Percentiles rank a stretch among this genome's conserved stretches.
Evolutionary conservation across 1,140 invertebrate genomes (phyloP).

Genomic region (Megathymus violae): DNA sequence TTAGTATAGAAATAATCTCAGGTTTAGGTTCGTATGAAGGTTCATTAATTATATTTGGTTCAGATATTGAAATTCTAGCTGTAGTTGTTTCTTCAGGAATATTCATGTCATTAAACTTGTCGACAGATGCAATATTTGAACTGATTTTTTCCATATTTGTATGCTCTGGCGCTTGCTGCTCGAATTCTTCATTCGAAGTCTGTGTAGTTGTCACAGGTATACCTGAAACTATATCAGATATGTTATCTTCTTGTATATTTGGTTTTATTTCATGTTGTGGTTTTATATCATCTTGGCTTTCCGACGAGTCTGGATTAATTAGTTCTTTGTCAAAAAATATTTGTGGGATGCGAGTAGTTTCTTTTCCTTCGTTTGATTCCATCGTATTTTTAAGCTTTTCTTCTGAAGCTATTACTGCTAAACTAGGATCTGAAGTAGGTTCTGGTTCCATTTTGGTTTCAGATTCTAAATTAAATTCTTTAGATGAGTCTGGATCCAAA

Average conservation of each 20-base stretch:
- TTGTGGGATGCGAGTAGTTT: constrained; percentile 1
- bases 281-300: constrained; percentile 8
- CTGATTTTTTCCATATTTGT: constrained; percentile 1
- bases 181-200: constrained; percentile 4
- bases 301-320: not conserved
- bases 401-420: not conserved
- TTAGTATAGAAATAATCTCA: constrained; percentile 58
- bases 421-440: constrained; percentile 11
- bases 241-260: constrained; percentile 4
- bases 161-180: constrained; percentile 10
- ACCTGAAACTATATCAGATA: not conserved
- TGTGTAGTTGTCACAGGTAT: constrained; percentile 2
- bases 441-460: constrained; percentile 17
- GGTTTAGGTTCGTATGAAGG: constrained; percentile 58
- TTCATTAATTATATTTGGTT: constrained; percentile 55
- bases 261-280: constrained; percentile 4
- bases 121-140: constrained; percentile 2
- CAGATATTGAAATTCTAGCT: constrained; percentile 50
- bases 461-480: constrained; percentile 19
- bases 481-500: constrained; percentile 27
- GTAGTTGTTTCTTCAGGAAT: constrained; percentile 44
- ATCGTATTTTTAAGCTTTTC: not conserved
- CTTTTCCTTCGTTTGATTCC: not conserved
- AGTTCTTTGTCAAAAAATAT: not conserved
- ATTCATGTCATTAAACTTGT: constrained; percentile 25